Evolutionary conservation across 1,140 invertebrate genomes (phyloP).

Genomic region (Drosophila lacteicornis): DNA sequence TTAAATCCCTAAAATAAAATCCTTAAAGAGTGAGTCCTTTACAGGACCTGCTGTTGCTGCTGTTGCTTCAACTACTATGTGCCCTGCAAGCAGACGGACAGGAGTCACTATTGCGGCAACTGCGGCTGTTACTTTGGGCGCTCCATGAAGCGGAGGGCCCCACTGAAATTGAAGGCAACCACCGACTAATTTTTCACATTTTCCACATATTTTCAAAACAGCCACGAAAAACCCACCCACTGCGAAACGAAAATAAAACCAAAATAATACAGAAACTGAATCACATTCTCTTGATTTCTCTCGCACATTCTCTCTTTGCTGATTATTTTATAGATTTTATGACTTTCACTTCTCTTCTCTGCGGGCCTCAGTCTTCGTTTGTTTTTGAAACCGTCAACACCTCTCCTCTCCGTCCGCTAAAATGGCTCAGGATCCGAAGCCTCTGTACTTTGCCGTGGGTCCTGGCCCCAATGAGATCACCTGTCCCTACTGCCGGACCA

Average conservation of each 20-base stretch:
- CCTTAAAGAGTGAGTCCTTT: neutral
- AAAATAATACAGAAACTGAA: slow-evolving; percentile 39
- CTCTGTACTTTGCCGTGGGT: slow-evolving; percentile 82
- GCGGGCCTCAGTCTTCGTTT: slow-evolving; percentile 41
- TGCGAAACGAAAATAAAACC: slow-evolving; percentile 3
- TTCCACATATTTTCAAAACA: slow-evolving; percentile 15
- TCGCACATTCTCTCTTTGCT: slow-evolving; percentile 3
- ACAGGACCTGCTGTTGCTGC: slow-evolving; percentile 74
- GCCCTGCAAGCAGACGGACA: slow-evolving; percentile 78
- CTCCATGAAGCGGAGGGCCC: slow-evolving; percentile 62
- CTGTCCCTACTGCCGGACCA: slow-evolving; percentile 71
- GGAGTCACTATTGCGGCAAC: slow-evolving; percentile 81
- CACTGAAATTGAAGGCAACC: slow-evolving; percentile 60
- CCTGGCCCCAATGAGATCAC: slow-evolving; percentile 77
- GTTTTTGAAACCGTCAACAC: slow-evolving; percentile 38
- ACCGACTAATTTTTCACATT: slow-evolving; percentile 18
- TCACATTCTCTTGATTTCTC: slow-evolving; percentile 3
- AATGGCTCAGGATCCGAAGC: slow-evolving; percentile 53
- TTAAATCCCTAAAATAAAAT: neutral
- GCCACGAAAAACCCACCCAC: slow-evolving; percentile 24
- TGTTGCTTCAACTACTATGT: slow-evolving; percentile 72
- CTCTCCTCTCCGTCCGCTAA: slow-evolving; percentile 1
- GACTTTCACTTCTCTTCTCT: slow-evolving; percentile 10
- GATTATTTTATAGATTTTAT: neutral
- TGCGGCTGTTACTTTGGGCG: slow-evolving; percentile 82